Conservation (phyloP, 2,888 invertebrate species). For the Ennomos fuscantarius region DNA sequence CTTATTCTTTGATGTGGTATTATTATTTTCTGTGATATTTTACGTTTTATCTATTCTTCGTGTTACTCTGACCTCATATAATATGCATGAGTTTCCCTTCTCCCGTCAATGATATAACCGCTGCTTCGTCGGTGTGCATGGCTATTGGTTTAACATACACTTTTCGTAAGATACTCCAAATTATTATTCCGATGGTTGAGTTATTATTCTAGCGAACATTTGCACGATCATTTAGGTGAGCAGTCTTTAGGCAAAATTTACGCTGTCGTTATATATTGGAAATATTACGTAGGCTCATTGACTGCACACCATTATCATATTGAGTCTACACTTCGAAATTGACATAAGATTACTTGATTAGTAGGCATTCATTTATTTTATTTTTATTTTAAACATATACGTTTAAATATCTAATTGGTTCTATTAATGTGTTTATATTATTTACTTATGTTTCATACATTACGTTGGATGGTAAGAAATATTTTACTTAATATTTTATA, state of each 20-base stretch:
- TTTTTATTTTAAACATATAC: conserved; percentile 29
- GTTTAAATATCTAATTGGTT: conserved; percentile 17
- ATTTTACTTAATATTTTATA: conserved; percentile 7
- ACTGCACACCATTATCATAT: conserved; percentile 69
- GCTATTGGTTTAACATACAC: conserved; percentile 66
- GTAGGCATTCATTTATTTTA: conserved; percentile 9
- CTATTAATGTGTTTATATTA: conserved; percentile 22
- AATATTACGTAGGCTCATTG: conserved; percentile 48
- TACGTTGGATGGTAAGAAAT: conserved; percentile 25
- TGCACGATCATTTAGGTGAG: conserved; percentile 73
- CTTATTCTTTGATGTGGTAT: conserved; percentile 57
- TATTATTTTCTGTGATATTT: conserved; percentile 58
- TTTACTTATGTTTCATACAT: conserved; percentile 25
- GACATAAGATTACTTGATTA: not conserved
- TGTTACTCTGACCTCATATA: conserved; percentile 75
- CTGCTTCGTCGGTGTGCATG: conserved; percentile 80
- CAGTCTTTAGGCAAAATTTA: conserved; percentile 63
- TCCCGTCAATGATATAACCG: conserved; percentile 51
- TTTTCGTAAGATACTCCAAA: conserved; percentile 60
- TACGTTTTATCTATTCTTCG: conserved; percentile 59
- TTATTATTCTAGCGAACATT: conserved; percentile 55
- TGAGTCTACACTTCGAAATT: conserved; percentile 78
- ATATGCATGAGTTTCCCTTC: conserved; percentile 72
- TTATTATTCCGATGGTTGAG: conserved; percentile 52
- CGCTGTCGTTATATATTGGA: conserved; percentile 37